Conservation (phyloP, 2,113 vertebrate species). For the Pristiophorus japonicus region DNA sequence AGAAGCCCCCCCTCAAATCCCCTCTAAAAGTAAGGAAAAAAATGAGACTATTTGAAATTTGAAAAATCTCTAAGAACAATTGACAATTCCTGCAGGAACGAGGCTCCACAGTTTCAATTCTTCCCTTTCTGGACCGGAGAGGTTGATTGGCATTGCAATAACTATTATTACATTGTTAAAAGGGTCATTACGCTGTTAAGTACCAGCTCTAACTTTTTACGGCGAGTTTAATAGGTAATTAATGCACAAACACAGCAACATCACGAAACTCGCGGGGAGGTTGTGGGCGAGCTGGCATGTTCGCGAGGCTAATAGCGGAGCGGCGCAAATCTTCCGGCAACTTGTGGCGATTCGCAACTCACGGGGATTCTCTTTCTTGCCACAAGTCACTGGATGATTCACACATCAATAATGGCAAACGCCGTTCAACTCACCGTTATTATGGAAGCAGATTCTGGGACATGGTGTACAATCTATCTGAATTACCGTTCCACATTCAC, state of each 20-base stretch:
- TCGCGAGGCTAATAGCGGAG: background rate
- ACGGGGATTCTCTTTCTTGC: background rate
- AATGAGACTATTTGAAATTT: background rate
- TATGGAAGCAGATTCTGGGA: background rate
- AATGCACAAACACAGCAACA: background rate
- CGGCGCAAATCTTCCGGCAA: background rate
- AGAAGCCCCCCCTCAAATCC: too few species aligned
- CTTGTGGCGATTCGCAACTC: background rate
- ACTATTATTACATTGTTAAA: background rate
- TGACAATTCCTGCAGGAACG: background rate
- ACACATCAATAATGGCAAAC: background rate
- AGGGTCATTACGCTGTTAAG: background rate
- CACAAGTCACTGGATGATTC: background rate
- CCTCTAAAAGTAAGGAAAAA: too few species aligned
- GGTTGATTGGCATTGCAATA: background rate
- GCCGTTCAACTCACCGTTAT: background rate
- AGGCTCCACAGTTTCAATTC: background rate
- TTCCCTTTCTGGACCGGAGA: background rate
- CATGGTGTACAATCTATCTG: background rate
- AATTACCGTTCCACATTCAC: background rate
- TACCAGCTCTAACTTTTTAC: background rate
- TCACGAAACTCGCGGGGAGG: background rate
- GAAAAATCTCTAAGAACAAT: background rate
- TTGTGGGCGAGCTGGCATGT: background rate
- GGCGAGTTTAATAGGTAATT: background rate